phyloP scores from a whole-genome alignment of 2,888 invertebrate genomes.

The Druceiella hillmani region DNA sequence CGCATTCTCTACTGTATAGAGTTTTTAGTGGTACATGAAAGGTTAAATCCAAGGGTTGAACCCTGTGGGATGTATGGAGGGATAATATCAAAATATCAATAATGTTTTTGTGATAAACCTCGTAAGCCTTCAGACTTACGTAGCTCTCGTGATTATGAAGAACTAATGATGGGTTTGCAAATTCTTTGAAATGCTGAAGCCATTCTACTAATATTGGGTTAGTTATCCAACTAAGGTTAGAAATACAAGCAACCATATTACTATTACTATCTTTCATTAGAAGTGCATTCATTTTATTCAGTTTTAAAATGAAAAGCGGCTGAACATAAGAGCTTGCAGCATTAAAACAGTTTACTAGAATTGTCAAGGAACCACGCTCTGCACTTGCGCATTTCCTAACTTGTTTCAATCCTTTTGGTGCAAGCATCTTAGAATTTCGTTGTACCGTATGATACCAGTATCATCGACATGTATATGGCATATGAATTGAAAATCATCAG shows the following conservation, averaged over 20 bases:
- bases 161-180: constrained; percentile 18
- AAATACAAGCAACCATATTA: constrained; percentile 9
- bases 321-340: constrained; percentile 19
- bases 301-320: constrained; percentile 20
- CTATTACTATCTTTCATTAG: constrained; percentile 15
- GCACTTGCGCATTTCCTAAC: too few relatives aligned
- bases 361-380: too few relatives aligned
- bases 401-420: too few relatives aligned
- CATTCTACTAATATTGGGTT: not conserved
- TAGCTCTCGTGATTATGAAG: constrained; percentile 15
- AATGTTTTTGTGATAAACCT: constrained; percentile 14
- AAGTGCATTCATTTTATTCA: constrained; percentile 16
- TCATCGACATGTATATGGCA: too few relatives aligned
- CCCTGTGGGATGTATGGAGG: constrained; percentile 16
- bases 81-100: too few relatives aligned
- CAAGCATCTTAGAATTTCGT: too few relatives aligned
- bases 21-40: constrained; percentile 23
- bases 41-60: constrained; percentile 24
- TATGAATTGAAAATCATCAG: too few relatives aligned
- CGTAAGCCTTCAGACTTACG: constrained; percentile 18
- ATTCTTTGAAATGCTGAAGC: too few relatives aligned
- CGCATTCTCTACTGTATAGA: constrained; percentile 21
- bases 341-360: too few relatives aligned
- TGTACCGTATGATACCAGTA: too few relatives aligned
- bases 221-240: constrained; percentile 4